phyloP scores from a whole-genome alignment of 2,888 invertebrate species.

The Eulithis testata region DNA sequence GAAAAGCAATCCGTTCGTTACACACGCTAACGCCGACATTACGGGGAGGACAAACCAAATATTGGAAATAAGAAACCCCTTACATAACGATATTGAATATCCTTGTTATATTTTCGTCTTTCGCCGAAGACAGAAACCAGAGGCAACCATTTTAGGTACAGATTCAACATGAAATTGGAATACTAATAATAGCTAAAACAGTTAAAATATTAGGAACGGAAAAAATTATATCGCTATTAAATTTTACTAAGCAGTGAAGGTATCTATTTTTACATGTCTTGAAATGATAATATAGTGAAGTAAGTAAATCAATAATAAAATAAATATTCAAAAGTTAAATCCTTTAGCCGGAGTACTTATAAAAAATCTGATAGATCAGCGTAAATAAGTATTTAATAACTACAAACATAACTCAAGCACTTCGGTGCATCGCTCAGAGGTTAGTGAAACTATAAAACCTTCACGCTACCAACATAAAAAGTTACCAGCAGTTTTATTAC shows the following conservation, averaged over 20 bases:
- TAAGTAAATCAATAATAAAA: background rate
- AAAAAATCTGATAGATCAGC: constrained; percentile 2
- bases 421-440: constrained; percentile 6
- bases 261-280: too few species aligned
- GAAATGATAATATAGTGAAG: too few species aligned
- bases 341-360: background rate
- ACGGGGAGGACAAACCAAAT: constrained; percentile 43
- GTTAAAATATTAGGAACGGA: background rate
- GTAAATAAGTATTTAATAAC: constrained; percentile 6
- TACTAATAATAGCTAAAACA: constrained; percentile 1
- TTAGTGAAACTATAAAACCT: constrained; percentile 16
- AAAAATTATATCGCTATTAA: background rate
- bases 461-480: constrained; percentile 5
- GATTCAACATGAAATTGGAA: constrained; percentile 10
- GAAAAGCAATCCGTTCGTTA: constrained; percentile 39
- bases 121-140: constrained; percentile 15
- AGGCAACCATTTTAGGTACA: constrained; percentile 32
- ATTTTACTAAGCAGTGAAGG: too few species aligned
- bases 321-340: background rate
- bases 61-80: constrained; percentile 39
- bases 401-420: background rate
- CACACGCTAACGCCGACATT: constrained; percentile 37
- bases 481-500: constrained; percentile 10
- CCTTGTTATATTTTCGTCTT: constrained; percentile 35
- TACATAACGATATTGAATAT: constrained; percentile 40